phyloP scores from a whole-genome alignment of 2,113 vertebrate genomes.

The Picathartes gymnocephalus region DNA sequence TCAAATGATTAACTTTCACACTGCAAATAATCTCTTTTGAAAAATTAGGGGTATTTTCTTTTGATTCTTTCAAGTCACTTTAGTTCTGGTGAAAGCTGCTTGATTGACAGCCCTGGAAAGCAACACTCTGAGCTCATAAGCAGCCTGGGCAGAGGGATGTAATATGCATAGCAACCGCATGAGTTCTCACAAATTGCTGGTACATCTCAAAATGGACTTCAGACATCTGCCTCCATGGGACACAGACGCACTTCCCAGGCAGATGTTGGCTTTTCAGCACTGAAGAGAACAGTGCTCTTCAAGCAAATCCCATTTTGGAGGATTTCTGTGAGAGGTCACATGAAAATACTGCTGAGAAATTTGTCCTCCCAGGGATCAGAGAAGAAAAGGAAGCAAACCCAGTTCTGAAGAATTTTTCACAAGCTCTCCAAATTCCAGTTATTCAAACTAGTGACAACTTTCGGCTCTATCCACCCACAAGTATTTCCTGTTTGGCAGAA shows the following conservation, averaged over 20 bases:
- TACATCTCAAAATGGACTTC: neutral
- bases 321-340: neutral
- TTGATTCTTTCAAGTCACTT: conserved; percentile 27
- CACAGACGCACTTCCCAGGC: neutral
- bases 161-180: neutral
- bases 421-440: neutral
- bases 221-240: neutral
- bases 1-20: neutral
- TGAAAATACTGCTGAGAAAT: neutral
- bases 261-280: neutral
- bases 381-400: neutral
- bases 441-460: neutral
- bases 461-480: neutral
- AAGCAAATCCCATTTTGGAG: neutral
- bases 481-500: neutral
- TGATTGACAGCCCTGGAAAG: conserved; percentile 8
- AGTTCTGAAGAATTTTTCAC: neutral
- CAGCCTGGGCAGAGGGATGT: neutral
- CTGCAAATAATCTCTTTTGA: conserved; percentile 21
- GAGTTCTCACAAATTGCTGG: neutral
- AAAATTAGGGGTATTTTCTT: neutral
- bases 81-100: conserved; percentile 16
- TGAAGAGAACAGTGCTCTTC: rapidly evolving
- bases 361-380: neutral
- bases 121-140: neutral